Conservation (phyloP, 2,113 vertebrate genomes). For the Pagrus major region DNA sequence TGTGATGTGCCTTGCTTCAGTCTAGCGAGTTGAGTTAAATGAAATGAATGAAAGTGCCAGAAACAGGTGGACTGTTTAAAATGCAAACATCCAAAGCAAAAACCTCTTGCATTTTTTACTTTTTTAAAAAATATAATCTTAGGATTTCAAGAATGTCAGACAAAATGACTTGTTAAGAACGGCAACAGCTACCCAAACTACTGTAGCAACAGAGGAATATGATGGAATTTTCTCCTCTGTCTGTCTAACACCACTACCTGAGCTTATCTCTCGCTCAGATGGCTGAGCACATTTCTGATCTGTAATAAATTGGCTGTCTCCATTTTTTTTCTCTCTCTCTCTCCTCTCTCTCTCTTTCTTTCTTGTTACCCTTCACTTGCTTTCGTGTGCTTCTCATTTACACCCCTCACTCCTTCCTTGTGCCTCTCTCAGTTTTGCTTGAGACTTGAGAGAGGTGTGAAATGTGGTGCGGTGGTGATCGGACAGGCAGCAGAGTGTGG, state of each 20-base stretch:
- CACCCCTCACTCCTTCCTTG: slow-evolving; percentile 23
- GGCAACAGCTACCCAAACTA: background rate
- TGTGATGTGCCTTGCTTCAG: background rate
- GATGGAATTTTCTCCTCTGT: background rate
- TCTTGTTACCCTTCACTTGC: background rate
- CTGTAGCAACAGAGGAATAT: background rate
- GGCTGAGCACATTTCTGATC: slow-evolving; percentile 47
- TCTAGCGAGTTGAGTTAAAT: background rate
- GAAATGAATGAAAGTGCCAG: background rate
- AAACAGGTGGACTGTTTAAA: background rate
- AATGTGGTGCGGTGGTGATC: slow-evolving; percentile 32
- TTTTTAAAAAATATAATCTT: background rate
- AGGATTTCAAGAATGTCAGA: background rate
- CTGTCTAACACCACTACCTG: slow-evolving; percentile 1
- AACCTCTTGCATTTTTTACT: background rate
- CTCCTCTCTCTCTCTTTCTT: background rate
- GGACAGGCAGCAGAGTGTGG: slow-evolving; percentile 30
- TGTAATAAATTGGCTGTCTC: slow-evolving; percentile 39
- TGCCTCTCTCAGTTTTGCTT: slow-evolving; percentile 25
- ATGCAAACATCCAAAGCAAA: background rate
- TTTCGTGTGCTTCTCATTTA: slow-evolving; percentile 45
- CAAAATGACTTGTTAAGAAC: background rate
- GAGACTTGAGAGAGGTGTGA: slow-evolving; percentile 56
- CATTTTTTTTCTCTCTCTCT: background rate
- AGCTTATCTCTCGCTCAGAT: slow-evolving; percentile 33